Conservation (phyloP, 2,797 vertebrate genomes). For the Lagodon rhomboides region DNA sequence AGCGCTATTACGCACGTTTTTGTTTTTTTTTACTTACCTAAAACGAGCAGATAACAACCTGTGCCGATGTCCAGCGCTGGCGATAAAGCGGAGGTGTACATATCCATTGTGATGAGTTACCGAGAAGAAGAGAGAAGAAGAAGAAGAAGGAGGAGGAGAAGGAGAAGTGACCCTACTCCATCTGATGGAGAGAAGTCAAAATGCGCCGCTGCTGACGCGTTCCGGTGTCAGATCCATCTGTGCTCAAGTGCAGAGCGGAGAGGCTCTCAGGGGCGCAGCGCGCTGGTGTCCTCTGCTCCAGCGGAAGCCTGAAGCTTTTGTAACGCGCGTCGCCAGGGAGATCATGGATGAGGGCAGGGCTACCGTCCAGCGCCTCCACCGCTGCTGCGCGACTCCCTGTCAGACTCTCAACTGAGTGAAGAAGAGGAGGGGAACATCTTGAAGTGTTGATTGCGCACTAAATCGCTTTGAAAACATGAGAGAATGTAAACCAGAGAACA, state of each 20-base stretch:
- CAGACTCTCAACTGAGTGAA: neutral
- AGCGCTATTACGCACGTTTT: neutral
- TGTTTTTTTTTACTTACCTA: constrained; percentile 72
- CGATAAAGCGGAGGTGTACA: constrained; percentile 79
- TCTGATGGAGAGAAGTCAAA: constrained; percentile 5
- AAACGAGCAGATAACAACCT: constrained; percentile 78
- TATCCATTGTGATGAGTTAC: constrained; percentile 70
- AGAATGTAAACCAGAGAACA: neutral
- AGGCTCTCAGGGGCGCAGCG: constrained; percentile 19
- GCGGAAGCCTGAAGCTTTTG: neutral
- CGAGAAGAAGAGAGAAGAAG: too few species aligned
- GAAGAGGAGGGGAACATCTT: neutral
- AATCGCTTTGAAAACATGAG: neutral
- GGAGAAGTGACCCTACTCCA: neutral
- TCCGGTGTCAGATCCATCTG: constrained; percentile 57
- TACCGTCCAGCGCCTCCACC: neutral
- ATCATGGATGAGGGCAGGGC: constrained; percentile 19
- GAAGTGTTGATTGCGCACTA: too few species aligned
- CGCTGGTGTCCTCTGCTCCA: neutral
- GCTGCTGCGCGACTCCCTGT: neutral
- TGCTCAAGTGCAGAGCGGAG: constrained; percentile 14
- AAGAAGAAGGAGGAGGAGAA: too few species aligned
- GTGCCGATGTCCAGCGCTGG: constrained; percentile 80
- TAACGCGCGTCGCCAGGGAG: constrained; percentile 18
- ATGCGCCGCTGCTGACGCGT: neutral